phyloP scores from a whole-genome alignment of 2,797 vertebrate genomes.

The Pseudomugil tenellus region DNA sequence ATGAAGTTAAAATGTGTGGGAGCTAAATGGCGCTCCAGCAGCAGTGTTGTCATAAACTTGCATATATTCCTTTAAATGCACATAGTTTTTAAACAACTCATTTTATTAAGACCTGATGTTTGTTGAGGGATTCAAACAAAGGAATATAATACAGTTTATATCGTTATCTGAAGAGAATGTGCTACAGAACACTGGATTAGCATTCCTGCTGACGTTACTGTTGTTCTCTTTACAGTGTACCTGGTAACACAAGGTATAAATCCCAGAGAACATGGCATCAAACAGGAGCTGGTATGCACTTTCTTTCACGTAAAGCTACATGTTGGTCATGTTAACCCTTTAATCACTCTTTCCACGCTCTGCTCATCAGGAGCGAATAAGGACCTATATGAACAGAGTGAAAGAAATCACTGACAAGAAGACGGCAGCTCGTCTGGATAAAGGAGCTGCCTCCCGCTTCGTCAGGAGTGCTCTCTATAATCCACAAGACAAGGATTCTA shows the following conservation, averaged over 20 bases:
- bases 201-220: background rate
- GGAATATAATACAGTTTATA: background rate
- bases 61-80: too few relatives aligned
- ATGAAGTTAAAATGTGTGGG: background rate
- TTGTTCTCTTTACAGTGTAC: slow-evolving; percentile 85
- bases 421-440: slow-evolving; percentile 90
- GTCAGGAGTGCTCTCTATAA: slow-evolving; percentile 91
- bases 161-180: background rate
- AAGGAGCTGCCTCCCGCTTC: slow-evolving; percentile 89
- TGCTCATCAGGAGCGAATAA: slow-evolving; percentile 89
- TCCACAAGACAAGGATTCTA: slow-evolving; percentile 71
- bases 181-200: background rate
- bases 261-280: slow-evolving; percentile 95
- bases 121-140: background rate
- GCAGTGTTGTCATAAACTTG: background rate
- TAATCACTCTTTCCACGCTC: background rate
- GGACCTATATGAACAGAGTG: slow-evolving; percentile 94
- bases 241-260: slow-evolving; percentile 94
- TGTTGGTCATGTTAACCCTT: background rate
- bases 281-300: slow-evolving; percentile 92
- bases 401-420: slow-evolving; percentile 94
- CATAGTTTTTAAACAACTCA: background rate
- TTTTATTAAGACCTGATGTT: background rate
- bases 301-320: slow-evolving; percentile 11
- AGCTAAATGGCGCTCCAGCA: background rate